phyloP scores from a whole-genome alignment of 2,888 invertebrate species.

The Brachyptera risi region DNA sequence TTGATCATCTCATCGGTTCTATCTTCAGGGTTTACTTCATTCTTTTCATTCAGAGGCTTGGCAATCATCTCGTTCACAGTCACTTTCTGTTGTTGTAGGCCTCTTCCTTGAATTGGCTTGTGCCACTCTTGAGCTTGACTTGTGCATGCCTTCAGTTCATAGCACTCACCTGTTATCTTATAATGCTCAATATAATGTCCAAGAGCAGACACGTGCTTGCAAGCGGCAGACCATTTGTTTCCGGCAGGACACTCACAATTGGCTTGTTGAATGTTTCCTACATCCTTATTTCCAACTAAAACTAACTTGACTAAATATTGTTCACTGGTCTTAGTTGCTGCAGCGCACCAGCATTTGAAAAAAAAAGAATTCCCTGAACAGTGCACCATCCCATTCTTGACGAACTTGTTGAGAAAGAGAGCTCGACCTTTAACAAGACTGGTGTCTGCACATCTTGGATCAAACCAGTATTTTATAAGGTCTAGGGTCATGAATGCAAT shows the following conservation, averaged over 20 bases:
- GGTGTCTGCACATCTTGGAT: too few species aligned
- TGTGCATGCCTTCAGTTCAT: not conserved
- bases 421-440: too few species aligned
- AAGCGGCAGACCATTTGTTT: not conserved
- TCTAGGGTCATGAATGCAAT: too few species aligned
- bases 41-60: not conserved
- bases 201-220: conserved; percentile 13
- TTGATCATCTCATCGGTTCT: not conserved
- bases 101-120: not conserved
- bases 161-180: not conserved
- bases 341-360: not conserved
- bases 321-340: not conserved
- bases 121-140: too few species aligned
- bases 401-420: not conserved
- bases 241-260: conserved; percentile 12
- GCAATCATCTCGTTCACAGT: not conserved
- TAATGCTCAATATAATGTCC: not conserved
- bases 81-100: not conserved
- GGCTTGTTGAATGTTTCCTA: not conserved
- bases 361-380: not conserved
- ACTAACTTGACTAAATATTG: not conserved
- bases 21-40: not conserved
- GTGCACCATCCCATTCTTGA: not conserved
- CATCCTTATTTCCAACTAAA: not conserved
- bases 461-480: too few species aligned